Conservation (phyloP, 1,140 invertebrate species). For the Ceratitis capitata region DNA sequence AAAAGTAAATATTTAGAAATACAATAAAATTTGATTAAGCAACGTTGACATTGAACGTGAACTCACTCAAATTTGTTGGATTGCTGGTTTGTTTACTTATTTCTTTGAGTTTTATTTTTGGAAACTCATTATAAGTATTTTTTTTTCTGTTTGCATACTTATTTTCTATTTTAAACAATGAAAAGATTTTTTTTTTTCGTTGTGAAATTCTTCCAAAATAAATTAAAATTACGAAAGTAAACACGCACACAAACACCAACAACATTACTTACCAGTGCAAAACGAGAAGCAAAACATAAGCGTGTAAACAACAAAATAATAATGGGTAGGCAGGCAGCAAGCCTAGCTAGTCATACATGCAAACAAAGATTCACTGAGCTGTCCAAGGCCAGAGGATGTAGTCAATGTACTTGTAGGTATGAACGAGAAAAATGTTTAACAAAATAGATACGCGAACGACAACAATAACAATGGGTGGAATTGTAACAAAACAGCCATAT, state of each 20-base stretch:
- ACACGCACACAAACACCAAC: not conserved
- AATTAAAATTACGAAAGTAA: conserved; percentile 10
- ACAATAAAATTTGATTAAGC: not conserved
- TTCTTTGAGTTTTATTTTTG: too few species aligned
- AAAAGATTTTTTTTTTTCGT: too few species aligned
- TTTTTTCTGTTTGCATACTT: too few species aligned
- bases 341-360: not conserved
- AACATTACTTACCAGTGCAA: not conserved
- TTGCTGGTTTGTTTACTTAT: not conserved
- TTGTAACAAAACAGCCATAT: too few species aligned
- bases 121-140: too few species aligned
- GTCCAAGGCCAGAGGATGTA: conserved; percentile 17
- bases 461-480: not conserved
- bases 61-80: not conserved
- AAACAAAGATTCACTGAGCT: not conserved
- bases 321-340: not conserved
- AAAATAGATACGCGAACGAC: not conserved
- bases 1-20: conserved; percentile 5
- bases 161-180: not conserved
- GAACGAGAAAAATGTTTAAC: not conserved
- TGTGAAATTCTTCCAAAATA: conserved; percentile 10
- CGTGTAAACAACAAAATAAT: not conserved
- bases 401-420: not conserved
- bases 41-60: conserved; percentile 18
- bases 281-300: not conserved